phyloP scores from a whole-genome alignment of 2,888 invertebrate genomes.

The Latheticus oryzae region DNA sequence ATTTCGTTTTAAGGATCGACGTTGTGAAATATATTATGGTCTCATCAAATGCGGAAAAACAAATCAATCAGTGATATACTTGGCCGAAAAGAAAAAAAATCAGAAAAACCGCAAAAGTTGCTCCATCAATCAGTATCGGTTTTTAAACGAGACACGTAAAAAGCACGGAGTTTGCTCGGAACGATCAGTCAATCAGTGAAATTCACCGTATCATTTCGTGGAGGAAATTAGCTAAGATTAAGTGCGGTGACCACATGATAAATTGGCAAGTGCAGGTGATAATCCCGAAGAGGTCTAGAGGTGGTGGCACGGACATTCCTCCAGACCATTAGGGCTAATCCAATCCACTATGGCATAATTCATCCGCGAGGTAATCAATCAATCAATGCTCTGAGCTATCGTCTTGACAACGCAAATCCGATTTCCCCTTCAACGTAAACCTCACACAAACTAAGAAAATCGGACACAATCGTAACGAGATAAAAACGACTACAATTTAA shows the following conservation, averaged over 20 bases:
- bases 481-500: too few relatives aligned
- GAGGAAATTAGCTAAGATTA: slow-evolving; percentile 49
- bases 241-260: slow-evolving; percentile 51
- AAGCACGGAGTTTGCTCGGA: slow-evolving; percentile 28
- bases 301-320: slow-evolving; percentile 57
- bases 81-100: slow-evolving; percentile 7
- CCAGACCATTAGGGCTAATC: slow-evolving; percentile 61
- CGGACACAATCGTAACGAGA: too few relatives aligned
- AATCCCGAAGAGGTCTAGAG: slow-evolving; percentile 50
- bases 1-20: slow-evolving; percentile 28
- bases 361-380: slow-evolving; percentile 64
- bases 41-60: slow-evolving; percentile 34
- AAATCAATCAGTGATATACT: slow-evolving; percentile 35
- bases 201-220: slow-evolving; percentile 36
- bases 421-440: slow-evolving; percentile 52
- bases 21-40: slow-evolving; percentile 31
- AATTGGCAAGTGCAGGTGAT: slow-evolving; percentile 56
- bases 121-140: slow-evolving; percentile 40
- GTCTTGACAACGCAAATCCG: slow-evolving; percentile 64
- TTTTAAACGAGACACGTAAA: slow-evolving; percentile 36
- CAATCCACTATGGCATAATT: slow-evolving; percentile 63
- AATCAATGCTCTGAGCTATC: slow-evolving; percentile 60
- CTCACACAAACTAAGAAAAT: slow-evolving; percentile 1
- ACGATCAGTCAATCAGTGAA: slow-evolving; percentile 42
- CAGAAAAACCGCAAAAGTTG: slow-evolving; percentile 30